phyloP scores from a whole-genome alignment of 2,113 vertebrate species.

The Pipa parva region DNA sequence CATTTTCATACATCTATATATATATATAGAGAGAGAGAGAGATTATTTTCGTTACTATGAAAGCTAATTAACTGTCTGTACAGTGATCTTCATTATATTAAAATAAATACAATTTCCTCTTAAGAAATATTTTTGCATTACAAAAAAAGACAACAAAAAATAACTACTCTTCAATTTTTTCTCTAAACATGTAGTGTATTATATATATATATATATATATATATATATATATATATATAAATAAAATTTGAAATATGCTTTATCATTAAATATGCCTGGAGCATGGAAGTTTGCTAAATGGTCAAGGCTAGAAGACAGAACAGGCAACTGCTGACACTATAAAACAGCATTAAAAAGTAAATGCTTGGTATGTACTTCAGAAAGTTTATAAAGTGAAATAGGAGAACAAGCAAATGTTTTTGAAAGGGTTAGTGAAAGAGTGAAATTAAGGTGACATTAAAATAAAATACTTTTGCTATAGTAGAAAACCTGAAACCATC shows the following conservation, averaged over 20 bases:
- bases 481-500: no score
- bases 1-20: background rate
- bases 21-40: slow-evolving; percentile 20
- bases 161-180: slow-evolving; percentile 15
- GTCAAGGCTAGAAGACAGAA: background rate
- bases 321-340: no score
- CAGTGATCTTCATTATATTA: slow-evolving; percentile 80
- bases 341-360: no score
- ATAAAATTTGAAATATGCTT: background rate
- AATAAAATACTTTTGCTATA: no score
- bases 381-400: no score
- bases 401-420: no score
- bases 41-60: slow-evolving; percentile 22
- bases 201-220: slow-evolving; percentile 4
- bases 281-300: background rate
- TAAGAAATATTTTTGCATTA: slow-evolving; percentile 78
- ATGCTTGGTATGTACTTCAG: no score
- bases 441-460: no score
- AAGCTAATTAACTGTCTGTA: slow-evolving; percentile 49
- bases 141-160: slow-evolving; percentile 68
- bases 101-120: slow-evolving; percentile 82
- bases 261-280: background rate
- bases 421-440: no score
- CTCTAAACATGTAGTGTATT: slow-evolving; percentile 34
- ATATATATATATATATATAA: background rate